A percentile compares a stretch with the other conserved stretches of the same genome.
Evolutionary conservation across 1,140 invertebrate genomes (phyloP).

Genomic region (Holotrichia oblita): DNA sequence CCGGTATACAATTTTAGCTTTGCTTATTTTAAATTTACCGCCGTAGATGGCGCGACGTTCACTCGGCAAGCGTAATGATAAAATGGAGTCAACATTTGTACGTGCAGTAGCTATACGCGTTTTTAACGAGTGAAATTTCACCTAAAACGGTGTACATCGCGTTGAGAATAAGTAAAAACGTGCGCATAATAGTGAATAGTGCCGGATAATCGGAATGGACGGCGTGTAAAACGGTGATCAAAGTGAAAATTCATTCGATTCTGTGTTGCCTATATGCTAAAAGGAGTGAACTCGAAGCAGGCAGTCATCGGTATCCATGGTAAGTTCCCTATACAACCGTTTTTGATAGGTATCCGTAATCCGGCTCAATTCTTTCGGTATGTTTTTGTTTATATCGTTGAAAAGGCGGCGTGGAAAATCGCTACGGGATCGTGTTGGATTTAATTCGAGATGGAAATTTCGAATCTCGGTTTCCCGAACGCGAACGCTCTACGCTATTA

Average conservation of each 20-base stretch:
- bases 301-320: slow-evolving; percentile 56
- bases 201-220: slow-evolving; percentile 28
- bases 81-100: slow-evolving; percentile 61
- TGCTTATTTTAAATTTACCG: slow-evolving; percentile 13
- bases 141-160: slow-evolving; percentile 50
- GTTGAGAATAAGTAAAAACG: slow-evolving; percentile 53
- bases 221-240: slow-evolving; percentile 37
- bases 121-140: slow-evolving; percentile 56
- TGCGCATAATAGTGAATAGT: slow-evolving; percentile 43
- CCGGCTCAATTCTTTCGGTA: background rate
- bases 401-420: slow-evolving; percentile 9
- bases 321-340: slow-evolving; percentile 50
- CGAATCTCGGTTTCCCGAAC: slow-evolving; percentile 7
- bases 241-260: slow-evolving; percentile 39
- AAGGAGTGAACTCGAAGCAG: slow-evolving; percentile 45
- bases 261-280: slow-evolving; percentile 11
- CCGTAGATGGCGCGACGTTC: slow-evolving; percentile 53
- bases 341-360: background rate
- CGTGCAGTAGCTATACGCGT: slow-evolving; percentile 59
- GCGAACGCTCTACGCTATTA: slow-evolving; percentile 51
- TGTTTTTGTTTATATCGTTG: slow-evolving; percentile 12
- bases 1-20: background rate
- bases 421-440: background rate
- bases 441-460: background rate
- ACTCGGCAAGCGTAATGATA: slow-evolving; percentile 60